phyloP scores from a whole-genome alignment of 1,140 invertebrate genomes.

The Streblospio benedicti region DNA sequence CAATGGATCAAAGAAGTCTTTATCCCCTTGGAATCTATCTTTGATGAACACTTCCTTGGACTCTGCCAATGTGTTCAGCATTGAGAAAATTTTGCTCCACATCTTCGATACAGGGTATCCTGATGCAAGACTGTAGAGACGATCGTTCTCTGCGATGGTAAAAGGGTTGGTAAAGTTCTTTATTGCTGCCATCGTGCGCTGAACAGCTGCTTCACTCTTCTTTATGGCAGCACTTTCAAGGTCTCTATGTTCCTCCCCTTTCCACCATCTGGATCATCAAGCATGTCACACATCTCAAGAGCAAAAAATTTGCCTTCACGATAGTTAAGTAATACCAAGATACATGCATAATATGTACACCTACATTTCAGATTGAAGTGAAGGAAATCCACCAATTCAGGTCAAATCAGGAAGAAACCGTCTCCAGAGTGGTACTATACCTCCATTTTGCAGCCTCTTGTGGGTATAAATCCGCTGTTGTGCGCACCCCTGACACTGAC shows the following conservation, averaged over 20 bases:
- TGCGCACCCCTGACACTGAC: neutral
- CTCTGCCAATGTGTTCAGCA: neutral
- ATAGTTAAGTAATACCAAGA: too few species aligned
- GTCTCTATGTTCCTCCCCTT: neutral
- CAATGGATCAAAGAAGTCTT: conserved; percentile 3
- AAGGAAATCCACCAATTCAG: too few species aligned
- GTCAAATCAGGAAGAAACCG: too few species aligned
- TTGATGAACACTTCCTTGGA: neutral
- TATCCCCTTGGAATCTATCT: neutral
- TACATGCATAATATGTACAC: too few species aligned
- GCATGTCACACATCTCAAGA: neutral
- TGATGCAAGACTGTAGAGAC: neutral
- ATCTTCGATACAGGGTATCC: neutral
- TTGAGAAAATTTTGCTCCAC: too few species aligned
- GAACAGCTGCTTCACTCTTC: neutral
- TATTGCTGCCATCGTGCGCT: neutral
- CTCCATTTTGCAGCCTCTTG: neutral
- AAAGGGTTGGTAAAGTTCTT: neutral
- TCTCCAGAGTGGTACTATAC: too few species aligned
- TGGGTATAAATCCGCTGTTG: neutral
- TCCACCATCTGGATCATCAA: neutral
- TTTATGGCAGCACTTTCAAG: neutral
- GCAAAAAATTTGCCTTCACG: too few species aligned
- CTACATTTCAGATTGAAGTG: too few species aligned
- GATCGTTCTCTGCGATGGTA: neutral